Base-by-base conservation (phyloP, 2,888 invertebrate species). In the Criorhina ranunculi region DNA sequence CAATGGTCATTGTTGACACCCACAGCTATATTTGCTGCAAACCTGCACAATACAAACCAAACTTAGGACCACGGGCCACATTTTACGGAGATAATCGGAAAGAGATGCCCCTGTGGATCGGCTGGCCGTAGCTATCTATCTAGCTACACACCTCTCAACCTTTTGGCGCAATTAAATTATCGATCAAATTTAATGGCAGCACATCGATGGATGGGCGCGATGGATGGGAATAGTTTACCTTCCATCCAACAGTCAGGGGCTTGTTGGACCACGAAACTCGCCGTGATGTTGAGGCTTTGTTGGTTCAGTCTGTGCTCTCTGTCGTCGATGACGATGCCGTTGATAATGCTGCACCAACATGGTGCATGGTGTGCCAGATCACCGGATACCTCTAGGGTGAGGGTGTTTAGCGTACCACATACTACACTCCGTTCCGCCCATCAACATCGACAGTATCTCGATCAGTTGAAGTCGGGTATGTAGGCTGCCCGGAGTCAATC, bases 141-240 rank as follows among this genome's bases (percentile, higher is more conserved):
- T 51, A 75, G 42, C 60, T 59, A 53, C 57, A 83, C 67, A 79
- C 73, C 78, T 83, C 37, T 75, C 69, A 79, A 70, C 80, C 80
- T 80, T 80, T 80, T 72, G 69, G 75, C 60, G 77, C 79, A 86
- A 73, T 86, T 82, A 86, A 82, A 86, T 82, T 69, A 86, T 87
- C 86, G 79, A 87, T 87, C 87, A 87, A 82, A 81, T 69, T 81
- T 79, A 79, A 87, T 79, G 66, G 76, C 80, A 75, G 44, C 64
- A 49, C 37, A 79, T 59, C 75, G 75, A 70, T 66, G 57, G 46
- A 82, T 64, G 76, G 59, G 51, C 53, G 40, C 60, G 60, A 73
- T 73, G 49, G 57, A 62, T 76, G 66, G 40, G 40, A 35, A 73
- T 46, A 66, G 66, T 12, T 69, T 51, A 51, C 51, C 19, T 33